phyloP scores from a whole-genome alignment of 2,113 vertebrate genomes.

The Halichoerus grypus region DNA sequence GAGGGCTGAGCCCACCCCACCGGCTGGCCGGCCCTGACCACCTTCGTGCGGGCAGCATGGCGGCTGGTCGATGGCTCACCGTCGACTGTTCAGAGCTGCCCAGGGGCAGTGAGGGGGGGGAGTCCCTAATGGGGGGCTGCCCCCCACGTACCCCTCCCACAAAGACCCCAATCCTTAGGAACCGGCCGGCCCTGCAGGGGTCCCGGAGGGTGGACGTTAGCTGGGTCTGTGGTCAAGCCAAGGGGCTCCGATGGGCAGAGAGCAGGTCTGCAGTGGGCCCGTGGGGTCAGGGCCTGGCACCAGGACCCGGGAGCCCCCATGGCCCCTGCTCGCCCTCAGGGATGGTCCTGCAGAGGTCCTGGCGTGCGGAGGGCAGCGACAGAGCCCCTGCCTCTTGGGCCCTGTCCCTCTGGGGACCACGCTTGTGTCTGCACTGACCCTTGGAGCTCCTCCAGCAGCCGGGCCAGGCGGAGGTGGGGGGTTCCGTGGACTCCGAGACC shows the following conservation, averaged over 20 bases:
- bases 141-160: background rate
- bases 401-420: accelerated
- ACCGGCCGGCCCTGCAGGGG: background rate
- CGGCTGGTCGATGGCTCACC: no score
- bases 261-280: accelerated
- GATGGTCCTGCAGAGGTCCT: background rate
- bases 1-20: background rate
- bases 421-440: background rate
- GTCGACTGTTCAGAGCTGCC: background rate
- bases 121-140: background rate
- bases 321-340: background rate
- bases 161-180: background rate
- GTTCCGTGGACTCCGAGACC: accelerated
- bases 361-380: background rate
- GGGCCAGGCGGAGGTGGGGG: no score
- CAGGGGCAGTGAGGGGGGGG: background rate
- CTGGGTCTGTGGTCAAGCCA: accelerated
- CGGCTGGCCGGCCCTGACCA: background rate
- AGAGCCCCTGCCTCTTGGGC: background rate
- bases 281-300: background rate
- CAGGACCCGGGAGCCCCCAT: accelerated
- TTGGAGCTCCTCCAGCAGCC: background rate
- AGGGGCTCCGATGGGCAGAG: background rate
- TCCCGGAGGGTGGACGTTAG: background rate
- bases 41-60: no score